Evolutionary conservation across 2,797 vertebrate species (phyloP).

Genomic region (Gymnothorax javanicus): DNA sequence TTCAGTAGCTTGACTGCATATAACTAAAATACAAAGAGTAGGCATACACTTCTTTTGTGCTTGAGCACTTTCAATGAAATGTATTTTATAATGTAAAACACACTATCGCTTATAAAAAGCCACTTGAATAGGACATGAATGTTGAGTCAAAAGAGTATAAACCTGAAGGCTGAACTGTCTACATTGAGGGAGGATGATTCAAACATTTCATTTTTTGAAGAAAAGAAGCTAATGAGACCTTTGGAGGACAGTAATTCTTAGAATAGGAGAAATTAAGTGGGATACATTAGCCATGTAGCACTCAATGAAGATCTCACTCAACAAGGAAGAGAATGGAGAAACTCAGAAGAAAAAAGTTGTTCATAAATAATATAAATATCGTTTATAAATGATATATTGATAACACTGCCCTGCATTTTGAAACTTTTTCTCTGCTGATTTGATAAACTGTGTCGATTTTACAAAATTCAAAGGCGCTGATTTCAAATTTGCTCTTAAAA

Average conservation of each 20-base stretch:
- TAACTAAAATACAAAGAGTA: neutral
- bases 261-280: neutral
- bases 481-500: too few species aligned
- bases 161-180: too few species aligned
- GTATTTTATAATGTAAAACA: neutral
- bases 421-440: too few species aligned
- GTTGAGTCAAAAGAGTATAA: too few species aligned
- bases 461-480: too few species aligned
- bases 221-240: neutral
- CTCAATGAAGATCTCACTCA: neutral
- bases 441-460: too few species aligned
- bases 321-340: neutral
- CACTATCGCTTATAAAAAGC: too few species aligned
- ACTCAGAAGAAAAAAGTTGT: neutral
- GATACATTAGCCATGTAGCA: neutral
- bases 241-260: neutral
- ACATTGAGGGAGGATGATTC: neutral
- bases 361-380: too few species aligned
- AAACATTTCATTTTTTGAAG: neutral
- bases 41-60: neutral
- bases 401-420: too few species aligned
- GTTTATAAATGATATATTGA: too few species aligned
- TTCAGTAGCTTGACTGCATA: neutral
- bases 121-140: too few species aligned
- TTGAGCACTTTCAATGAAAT: neutral